Conservation (phyloP, 23 tunicate genomes). For the Halocynthia roretzi region DNA sequence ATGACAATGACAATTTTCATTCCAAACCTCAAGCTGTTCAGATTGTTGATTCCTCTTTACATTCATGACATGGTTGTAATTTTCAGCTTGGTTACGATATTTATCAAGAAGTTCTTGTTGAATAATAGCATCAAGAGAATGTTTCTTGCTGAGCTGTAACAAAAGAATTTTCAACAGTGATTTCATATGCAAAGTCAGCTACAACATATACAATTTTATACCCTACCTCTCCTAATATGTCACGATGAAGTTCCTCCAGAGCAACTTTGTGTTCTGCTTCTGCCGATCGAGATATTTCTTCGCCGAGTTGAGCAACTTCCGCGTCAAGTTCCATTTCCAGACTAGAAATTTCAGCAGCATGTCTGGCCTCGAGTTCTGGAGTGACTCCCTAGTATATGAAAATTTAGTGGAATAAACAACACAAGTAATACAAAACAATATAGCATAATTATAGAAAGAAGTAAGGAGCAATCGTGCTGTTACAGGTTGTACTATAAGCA, state of each 20-base stretch:
- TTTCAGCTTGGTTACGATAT: slow-evolving; percentile 51
- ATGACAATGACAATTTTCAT: not conserved
- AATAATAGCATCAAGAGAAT: slow-evolving; percentile 47
- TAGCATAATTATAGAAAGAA: not conserved
- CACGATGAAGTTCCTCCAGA: slow-evolving; percentile 50
- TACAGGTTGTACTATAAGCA: not conserved
- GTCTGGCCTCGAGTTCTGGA: slow-evolving; percentile 68
- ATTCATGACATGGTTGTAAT: slow-evolving; percentile 46
- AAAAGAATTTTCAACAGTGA: not conserved
- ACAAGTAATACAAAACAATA: not conserved
- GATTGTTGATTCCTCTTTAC: slow-evolving; percentile 37
- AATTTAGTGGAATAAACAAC: not conserved
- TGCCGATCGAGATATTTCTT: slow-evolving; percentile 36
- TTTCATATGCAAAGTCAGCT: not conserved
- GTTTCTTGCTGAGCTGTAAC: slow-evolving; percentile 43
- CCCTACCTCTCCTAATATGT: slow-evolving; percentile 37
- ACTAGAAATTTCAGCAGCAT: slow-evolving; percentile 54
- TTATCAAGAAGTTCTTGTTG: slow-evolving; percentile 89
- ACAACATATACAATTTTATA: not conserved
- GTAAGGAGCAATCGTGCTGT: not conserved
- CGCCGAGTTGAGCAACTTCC: slow-evolving; percentile 57
- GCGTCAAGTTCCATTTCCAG: slow-evolving; percentile 77
- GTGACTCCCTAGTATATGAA: slow-evolving; percentile 22
- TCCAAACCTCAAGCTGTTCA: slow-evolving; percentile 49
- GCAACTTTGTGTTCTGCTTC: slow-evolving; percentile 59